phyloP scores from a whole-genome alignment of 1,140 invertebrate species.

The Anadara kagoshimensis region DNA sequence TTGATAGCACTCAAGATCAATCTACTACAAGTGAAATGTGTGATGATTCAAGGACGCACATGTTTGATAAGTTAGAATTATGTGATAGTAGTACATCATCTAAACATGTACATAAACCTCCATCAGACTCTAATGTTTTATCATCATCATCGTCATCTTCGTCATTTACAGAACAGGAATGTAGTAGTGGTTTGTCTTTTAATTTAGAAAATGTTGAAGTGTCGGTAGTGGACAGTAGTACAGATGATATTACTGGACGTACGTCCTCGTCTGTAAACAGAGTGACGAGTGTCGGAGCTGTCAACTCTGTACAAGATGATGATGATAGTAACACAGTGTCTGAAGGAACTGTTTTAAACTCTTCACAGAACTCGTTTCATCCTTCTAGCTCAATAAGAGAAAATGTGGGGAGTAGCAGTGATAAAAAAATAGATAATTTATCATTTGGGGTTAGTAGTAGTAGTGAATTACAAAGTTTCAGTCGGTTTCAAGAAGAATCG shows the following conservation, averaged over 20 bases:
- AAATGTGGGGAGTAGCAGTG: constrained; percentile 36
- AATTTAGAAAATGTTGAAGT: neutral
- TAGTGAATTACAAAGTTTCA: constrained; percentile 16
- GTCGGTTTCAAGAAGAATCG: neutral
- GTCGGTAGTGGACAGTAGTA: constrained; percentile 37
- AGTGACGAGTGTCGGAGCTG: neutral
- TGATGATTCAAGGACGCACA: no score
- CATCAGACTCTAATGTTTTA: no score
- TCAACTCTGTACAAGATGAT: neutral
- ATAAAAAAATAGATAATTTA: no score
- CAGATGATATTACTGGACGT: constrained; percentile 4
- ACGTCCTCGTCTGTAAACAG: no score
- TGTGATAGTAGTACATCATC: no score
- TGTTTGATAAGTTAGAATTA: no score
- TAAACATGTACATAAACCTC: no score
- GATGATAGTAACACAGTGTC: neutral
- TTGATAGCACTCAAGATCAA: no score
- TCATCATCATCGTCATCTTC: no score
- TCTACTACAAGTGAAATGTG: no score
- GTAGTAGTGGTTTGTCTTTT: no score
- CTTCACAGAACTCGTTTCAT: constrained; percentile 4
- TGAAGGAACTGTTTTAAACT: neutral
- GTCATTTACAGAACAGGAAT: no score
- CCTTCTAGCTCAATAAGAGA: neutral
- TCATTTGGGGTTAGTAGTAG: constrained; percentile 29